Conservation (phyloP, 2,113 vertebrate species). For the Prietella phreatophila region DNA sequence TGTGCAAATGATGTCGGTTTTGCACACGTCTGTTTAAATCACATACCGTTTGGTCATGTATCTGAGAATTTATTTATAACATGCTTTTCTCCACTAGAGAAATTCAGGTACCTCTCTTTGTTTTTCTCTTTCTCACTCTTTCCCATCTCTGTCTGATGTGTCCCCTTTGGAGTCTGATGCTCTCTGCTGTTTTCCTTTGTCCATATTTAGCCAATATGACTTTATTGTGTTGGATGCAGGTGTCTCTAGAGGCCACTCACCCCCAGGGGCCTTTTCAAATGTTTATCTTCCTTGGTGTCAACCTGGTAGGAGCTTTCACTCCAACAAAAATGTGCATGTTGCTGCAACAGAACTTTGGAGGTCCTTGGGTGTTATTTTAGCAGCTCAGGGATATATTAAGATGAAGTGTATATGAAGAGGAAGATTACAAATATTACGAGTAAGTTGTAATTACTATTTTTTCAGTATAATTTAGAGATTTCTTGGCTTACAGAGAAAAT, state of each 20-base stretch:
- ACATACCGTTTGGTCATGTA: neutral
- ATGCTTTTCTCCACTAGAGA: neutral
- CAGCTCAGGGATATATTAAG: neutral
- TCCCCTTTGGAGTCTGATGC: slow-evolving; percentile 62
- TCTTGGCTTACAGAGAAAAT: neutral
- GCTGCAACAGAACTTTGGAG: neutral
- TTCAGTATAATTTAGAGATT: neutral
- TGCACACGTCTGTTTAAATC: neutral
- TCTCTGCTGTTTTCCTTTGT: slow-evolving; percentile 60
- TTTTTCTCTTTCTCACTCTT: neutral
- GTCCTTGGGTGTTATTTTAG: neutral
- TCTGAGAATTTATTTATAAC: neutral
- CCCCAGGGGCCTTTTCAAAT: slow-evolving; percentile 56
- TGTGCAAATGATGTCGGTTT: neutral
- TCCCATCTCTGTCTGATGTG: slow-evolving; percentile 13
- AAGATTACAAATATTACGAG: neutral
- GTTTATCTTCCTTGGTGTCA: slow-evolving; percentile 68
- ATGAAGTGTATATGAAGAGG: neutral
- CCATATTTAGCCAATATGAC: slow-evolving; percentile 66
- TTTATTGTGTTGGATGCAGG: slow-evolving; percentile 57
- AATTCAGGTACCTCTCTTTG: neutral
- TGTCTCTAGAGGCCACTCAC: slow-evolving; percentile 50
- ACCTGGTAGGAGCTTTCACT: slow-evolving; percentile 58
- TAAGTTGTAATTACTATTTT: neutral
- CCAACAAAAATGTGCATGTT: slow-evolving; percentile 50